Percentiles rank a stretch among this genome's conserved stretches.
Evolutionary conservation across 2,888 invertebrate genomes (phyloP).

Genomic region (Noctua janthina): DNA sequence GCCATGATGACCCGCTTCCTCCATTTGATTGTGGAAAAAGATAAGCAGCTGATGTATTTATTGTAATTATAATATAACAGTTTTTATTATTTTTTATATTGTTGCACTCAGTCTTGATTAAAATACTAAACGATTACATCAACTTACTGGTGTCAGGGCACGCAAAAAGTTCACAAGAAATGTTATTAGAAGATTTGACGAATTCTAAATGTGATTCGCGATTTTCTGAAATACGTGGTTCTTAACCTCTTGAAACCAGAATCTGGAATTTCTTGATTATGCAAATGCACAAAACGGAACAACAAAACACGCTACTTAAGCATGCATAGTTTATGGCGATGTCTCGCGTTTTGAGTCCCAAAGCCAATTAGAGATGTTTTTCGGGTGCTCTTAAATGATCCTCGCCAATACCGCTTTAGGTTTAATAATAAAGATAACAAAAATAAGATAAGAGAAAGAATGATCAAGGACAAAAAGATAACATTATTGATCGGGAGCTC

Average conservation of each 20-base stretch:
- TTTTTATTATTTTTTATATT: background rate
- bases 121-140: background rate
- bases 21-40: slow-evolving; percentile 34
- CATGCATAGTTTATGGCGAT: slow-evolving; percentile 35
- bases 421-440: slow-evolving; percentile 3
- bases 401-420: background rate
- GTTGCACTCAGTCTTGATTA: background rate
- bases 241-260: slow-evolving; percentile 55
- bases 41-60: slow-evolving; percentile 29
- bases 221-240: slow-evolving; percentile 22
- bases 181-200: background rate
- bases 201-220: slow-evolving; percentile 16
- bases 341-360: slow-evolving; percentile 10
- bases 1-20: slow-evolving; percentile 42
- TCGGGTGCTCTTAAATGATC: background rate
- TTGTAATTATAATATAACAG: background rate
- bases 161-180: background rate
- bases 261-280: slow-evolving; percentile 39
- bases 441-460: no score
- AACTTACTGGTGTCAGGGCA: background rate
- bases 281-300: slow-evolving; percentile 42
- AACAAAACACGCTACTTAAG: slow-evolving; percentile 18
- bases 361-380: slow-evolving; percentile 15
- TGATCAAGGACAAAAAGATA: background rate
- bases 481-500: background rate